Evolutionary conservation across 1,140 invertebrate species (phyloP).

Genomic region (Andricus grossulariae): DNA sequence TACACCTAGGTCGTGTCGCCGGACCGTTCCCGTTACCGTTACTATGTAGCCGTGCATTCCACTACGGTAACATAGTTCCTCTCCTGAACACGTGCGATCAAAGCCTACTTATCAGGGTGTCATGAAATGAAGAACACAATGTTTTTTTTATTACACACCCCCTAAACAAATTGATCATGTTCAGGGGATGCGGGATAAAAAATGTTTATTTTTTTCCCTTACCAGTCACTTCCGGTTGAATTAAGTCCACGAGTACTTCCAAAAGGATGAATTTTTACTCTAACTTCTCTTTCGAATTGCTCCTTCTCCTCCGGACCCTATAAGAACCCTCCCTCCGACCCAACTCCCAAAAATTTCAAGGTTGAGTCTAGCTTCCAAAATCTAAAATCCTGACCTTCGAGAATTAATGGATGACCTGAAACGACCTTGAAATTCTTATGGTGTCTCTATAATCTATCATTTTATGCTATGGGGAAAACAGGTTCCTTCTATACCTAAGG

Average conservation of each 20-base stretch:
- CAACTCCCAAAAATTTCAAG: too few relatives aligned
- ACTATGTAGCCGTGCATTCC: slow-evolving; percentile 51
- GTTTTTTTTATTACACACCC: slow-evolving; percentile 26
- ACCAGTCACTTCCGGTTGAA: background rate
- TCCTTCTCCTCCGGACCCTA: too few relatives aligned
- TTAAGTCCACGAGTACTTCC: background rate
- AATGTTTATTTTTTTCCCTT: background rate
- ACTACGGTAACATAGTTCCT: slow-evolving; percentile 67
- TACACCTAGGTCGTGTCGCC: slow-evolving; percentile 64
- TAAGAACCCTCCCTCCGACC: too few relatives aligned
- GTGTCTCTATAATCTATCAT: too few relatives aligned
- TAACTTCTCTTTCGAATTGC: too few relatives aligned
- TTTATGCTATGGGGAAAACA: too few relatives aligned
- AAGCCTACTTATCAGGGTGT: slow-evolving; percentile 42
- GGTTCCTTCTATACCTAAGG: too few relatives aligned
- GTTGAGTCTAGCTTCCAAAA: too few relatives aligned
- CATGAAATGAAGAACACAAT: slow-evolving; percentile 35
- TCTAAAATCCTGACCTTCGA: too few relatives aligned
- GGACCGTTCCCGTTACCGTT: slow-evolving; percentile 69
- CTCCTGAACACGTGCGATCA: slow-evolving; percentile 34
- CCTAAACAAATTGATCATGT: background rate
- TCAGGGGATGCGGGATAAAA: too few relatives aligned
- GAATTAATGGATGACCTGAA: too few relatives aligned
- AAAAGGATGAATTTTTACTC: background rate
- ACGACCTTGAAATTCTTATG: too few relatives aligned